These are phyloP conservation scores for Heliconius himera DNA, from an alignment of 1,140 invertebrate species.

Conservation along the genomic window DNA sequence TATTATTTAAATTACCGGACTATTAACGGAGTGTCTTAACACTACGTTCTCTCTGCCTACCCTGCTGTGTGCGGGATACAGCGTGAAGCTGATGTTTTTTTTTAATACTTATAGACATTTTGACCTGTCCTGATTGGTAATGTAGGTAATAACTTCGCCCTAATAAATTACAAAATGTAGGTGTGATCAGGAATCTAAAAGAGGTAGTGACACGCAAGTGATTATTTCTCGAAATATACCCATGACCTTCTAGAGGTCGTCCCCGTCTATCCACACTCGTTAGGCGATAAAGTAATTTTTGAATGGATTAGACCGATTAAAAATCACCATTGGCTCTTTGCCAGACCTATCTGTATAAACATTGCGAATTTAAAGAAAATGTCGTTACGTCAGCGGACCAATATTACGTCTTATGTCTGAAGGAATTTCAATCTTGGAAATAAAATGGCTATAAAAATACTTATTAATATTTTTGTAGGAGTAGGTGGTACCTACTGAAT, in stretches of 20 bases:
- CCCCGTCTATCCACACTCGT: slow-evolving; percentile 64
- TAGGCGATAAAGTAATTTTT: slow-evolving; percentile 70
- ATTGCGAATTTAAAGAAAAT: slow-evolving; percentile 75
- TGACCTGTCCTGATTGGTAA: neutral
- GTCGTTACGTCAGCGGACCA: slow-evolving; percentile 62
- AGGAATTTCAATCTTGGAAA: slow-evolving; percentile 26
- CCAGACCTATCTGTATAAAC: slow-evolving; percentile 74
- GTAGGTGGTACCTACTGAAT: neutral
- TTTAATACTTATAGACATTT: neutral
- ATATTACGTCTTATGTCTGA: slow-evolving; percentile 41
- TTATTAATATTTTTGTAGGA: neutral
- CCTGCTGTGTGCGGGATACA: no score
- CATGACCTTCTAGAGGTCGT: slow-evolving; percentile 72
- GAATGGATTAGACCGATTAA: slow-evolving; percentile 78
- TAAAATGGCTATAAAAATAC: neutral
- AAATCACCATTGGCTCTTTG: slow-evolving; percentile 71
- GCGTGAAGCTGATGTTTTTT: no score
- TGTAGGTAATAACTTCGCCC: neutral
- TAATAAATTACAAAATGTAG: neutral
- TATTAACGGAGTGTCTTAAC: no score
- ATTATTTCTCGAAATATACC: slow-evolving; percentile 35
- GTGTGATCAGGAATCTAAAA: slow-evolving; percentile 8
- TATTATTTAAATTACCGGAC: neutral
- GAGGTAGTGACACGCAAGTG: slow-evolving; percentile 12
- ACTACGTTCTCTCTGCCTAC: no score